Evolutionary conservation across 64 coral and sea anemone species (phyloP).

Genomic region (Stichodactyla helianthus): DNA sequence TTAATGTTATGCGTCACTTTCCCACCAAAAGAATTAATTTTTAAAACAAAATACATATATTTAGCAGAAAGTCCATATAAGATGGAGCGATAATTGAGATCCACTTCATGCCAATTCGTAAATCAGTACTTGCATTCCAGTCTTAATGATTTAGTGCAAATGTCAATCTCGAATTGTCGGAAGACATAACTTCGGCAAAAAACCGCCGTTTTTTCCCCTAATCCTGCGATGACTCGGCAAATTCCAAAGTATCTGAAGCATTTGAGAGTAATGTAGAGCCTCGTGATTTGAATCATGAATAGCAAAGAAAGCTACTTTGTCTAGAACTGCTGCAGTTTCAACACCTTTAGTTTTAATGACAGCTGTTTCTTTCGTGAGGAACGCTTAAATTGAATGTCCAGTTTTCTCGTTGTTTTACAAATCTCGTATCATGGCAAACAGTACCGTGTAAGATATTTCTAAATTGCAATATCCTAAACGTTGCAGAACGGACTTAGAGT

Average conservation of each 20-base stretch:
- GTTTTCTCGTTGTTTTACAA: too few relatives aligned
- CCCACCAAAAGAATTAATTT: neutral
- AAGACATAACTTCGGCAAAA: neutral
- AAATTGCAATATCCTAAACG: too few relatives aligned
- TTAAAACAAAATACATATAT: neutral
- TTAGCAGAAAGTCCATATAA: neutral
- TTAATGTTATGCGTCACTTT: neutral
- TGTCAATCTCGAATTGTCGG: neutral
- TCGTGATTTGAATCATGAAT: neutral
- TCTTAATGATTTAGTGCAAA: neutral
- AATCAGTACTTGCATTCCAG: neutral
- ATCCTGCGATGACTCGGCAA: neutral
- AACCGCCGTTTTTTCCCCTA: neutral
- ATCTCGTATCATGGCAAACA: too few relatives aligned
- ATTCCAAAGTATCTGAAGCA: neutral
- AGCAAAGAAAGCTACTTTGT: neutral
- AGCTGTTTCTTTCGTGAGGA: neutral
- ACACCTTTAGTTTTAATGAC: neutral
- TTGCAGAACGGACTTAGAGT: too few relatives aligned
- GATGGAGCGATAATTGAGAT: neutral
- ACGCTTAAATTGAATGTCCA: too few relatives aligned
- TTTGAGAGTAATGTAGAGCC: neutral
- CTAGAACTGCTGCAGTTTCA: neutral
- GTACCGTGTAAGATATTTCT: too few relatives aligned
- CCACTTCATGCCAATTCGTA: neutral